Conservation (phyloP, 2,113 vertebrate genomes). For the Cynoglossus semilaevis region DNA sequence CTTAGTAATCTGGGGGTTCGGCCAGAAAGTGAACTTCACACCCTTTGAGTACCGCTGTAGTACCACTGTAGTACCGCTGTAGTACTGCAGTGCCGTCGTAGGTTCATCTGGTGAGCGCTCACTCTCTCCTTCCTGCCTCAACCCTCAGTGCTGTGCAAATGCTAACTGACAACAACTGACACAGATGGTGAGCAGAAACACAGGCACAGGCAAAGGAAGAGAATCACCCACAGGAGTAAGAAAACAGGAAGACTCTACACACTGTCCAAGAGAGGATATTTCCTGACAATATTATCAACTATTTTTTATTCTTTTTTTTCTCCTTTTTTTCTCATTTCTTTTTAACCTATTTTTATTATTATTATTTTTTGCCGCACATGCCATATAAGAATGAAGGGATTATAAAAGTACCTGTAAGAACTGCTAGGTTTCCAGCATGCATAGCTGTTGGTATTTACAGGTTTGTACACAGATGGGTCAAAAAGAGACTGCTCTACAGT, state of each 20-base stretch:
- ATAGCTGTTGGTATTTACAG: slow-evolving; percentile 94
- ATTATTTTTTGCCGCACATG: slow-evolving; percentile 86
- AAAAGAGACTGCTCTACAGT: slow-evolving; percentile 86
- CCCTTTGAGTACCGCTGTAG: no score
- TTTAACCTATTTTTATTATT: slow-evolving; percentile 52
- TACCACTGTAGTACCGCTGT: slow-evolving; percentile 44
- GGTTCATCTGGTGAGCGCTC: slow-evolving; percentile 49
- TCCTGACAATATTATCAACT: slow-evolving; percentile 73
- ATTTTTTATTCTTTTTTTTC: slow-evolving; percentile 61
- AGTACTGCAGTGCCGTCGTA: slow-evolving; percentile 54
- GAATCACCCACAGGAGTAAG: slow-evolving; percentile 74
- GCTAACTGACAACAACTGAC: slow-evolving; percentile 73
- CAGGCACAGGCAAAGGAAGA: slow-evolving; percentile 74
- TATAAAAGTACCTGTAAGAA: slow-evolving; percentile 99
- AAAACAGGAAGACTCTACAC: slow-evolving; percentile 76
- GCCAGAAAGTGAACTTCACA: neutral
- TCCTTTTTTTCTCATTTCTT: slow-evolving; percentile 67
- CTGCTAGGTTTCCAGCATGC: slow-evolving; percentile 94
- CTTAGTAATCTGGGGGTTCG: neutral
- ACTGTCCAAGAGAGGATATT: slow-evolving; percentile 72
- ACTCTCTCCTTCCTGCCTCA: slow-evolving; percentile 67
- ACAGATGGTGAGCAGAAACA: slow-evolving; percentile 74
- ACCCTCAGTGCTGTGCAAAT: slow-evolving; percentile 73
- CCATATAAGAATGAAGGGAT: slow-evolving; percentile 85
- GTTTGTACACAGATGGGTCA: slow-evolving; percentile 71